Evolutionary conservation across 2,888 invertebrate species (phyloP).

Genomic region (Polyploca ridens): DNA sequence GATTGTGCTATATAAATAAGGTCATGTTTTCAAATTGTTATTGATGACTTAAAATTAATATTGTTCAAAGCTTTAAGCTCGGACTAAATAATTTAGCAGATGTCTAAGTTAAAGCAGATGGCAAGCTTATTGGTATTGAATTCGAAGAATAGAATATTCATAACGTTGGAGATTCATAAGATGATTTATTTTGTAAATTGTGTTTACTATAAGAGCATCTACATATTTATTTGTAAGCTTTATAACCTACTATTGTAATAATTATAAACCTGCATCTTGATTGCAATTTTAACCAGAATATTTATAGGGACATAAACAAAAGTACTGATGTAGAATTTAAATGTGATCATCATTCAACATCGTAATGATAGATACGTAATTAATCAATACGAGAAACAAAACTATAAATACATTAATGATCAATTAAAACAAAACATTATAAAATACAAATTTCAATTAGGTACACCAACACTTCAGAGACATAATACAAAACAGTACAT

Average conservation of each 20-base stretch:
- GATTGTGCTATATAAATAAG: constrained; percentile 6
- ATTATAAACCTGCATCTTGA: too few species aligned
- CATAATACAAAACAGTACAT: constrained; percentile 52
- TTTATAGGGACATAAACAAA: background rate
- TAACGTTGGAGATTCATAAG: background rate
- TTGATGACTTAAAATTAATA: constrained; percentile 1
- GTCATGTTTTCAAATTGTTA: constrained; percentile 1
- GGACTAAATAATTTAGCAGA: constrained; percentile 10
- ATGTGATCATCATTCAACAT: background rate
- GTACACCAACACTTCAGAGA: constrained; percentile 40
- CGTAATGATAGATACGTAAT: background rate
- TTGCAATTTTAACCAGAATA: background rate
- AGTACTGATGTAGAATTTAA: background rate
- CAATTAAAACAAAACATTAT: constrained; percentile 34
- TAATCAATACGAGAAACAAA: constrained; percentile 3
- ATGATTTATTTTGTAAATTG: background rate
- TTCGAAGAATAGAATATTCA: background rate
- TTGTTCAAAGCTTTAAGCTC: constrained; percentile 6
- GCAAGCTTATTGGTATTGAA: background rate
- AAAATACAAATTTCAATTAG: constrained; percentile 42
- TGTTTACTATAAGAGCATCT: too few species aligned
- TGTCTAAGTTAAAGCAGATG: constrained; percentile 9
- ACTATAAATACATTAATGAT: constrained; percentile 27
- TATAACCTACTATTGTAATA: too few species aligned
- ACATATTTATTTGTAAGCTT: too few species aligned